phyloP scores from a whole-genome alignment of 2,113 vertebrate genomes.

The Turdus rufiventris region DNA sequence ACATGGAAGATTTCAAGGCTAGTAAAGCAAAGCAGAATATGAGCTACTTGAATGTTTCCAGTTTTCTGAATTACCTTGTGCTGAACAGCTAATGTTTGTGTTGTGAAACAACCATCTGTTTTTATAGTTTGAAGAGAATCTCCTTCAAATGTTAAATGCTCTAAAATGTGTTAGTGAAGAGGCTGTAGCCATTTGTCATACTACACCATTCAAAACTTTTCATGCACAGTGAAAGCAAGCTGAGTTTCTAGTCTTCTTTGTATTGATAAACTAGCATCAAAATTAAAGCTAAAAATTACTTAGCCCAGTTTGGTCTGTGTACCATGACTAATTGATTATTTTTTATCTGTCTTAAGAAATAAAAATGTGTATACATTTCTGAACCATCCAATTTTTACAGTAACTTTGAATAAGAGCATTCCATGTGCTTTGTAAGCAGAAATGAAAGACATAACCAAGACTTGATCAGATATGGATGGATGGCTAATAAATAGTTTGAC shows the following conservation, averaged over 20 bases:
- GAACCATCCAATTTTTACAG: background rate
- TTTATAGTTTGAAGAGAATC: slow-evolving; percentile 38
- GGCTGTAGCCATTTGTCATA: slow-evolving; percentile 7
- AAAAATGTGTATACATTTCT: background rate
- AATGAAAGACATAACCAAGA: background rate
- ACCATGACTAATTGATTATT: background rate
- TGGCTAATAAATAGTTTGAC: background rate
- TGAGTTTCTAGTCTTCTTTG: background rate
- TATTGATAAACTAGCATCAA: background rate
- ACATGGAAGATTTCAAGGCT: background rate
- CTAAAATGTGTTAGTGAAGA: slow-evolving; percentile 18
- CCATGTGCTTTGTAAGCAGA: background rate
- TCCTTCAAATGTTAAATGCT: slow-evolving; percentile 20
- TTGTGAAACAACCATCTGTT: slow-evolving; percentile 41
- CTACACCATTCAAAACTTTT: background rate
- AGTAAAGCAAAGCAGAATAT: background rate
- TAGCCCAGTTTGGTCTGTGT: background rate
- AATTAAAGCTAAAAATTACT: background rate
- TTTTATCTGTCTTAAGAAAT: background rate
- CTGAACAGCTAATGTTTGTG: slow-evolving; percentile 46
- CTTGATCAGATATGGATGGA: background rate
- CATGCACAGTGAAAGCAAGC: background rate
- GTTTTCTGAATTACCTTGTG: slow-evolving; percentile 53
- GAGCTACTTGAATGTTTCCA: slow-evolving; percentile 20
- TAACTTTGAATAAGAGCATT: background rate